Evolutionary conservation across 2,888 invertebrate species (phyloP).

Genomic region (Drosophila macrospina): DNA sequence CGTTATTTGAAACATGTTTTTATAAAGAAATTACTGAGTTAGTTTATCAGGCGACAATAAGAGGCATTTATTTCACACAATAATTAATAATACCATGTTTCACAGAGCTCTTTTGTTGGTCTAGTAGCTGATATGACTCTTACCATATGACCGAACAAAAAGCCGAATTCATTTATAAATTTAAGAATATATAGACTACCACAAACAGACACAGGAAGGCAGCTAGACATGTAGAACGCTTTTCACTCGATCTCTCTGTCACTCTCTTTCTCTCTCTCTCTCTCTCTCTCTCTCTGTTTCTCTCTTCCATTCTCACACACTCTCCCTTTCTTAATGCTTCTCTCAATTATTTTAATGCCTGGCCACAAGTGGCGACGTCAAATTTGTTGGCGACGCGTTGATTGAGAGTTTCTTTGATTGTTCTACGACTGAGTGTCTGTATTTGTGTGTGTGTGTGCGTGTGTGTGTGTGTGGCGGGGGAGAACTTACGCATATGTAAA

Average conservation of each 20-base stretch:
- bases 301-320: constrained; percentile 6
- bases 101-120: constrained; percentile 7
- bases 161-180: constrained; percentile 72
- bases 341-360: constrained; percentile 68
- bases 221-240: constrained; percentile 2
- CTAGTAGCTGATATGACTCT: constrained; percentile 16
- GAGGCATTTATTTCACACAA: constrained; percentile 6
- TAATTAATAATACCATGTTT: constrained; percentile 1
- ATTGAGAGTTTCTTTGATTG: constrained; percentile 79
- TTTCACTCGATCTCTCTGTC: too few species aligned
- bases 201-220: constrained; percentile 22
- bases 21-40: too few species aligned
- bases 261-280: neutral
- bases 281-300: neutral
- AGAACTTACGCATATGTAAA: constrained; percentile 54
- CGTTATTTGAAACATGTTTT: too few species aligned
- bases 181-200: constrained; percentile 55
- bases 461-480: constrained; percentile 14
- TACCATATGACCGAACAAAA: constrained; percentile 21
- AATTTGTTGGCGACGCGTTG: constrained; percentile 71
- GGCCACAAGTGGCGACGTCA: constrained; percentile 71
- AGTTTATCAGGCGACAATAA: neutral
- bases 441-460: constrained; percentile 20
- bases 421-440: constrained; percentile 30
- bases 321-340: constrained; percentile 13